Conservation (phyloP, 2,797 vertebrate species). For the Sebastes paucispinis region DNA sequence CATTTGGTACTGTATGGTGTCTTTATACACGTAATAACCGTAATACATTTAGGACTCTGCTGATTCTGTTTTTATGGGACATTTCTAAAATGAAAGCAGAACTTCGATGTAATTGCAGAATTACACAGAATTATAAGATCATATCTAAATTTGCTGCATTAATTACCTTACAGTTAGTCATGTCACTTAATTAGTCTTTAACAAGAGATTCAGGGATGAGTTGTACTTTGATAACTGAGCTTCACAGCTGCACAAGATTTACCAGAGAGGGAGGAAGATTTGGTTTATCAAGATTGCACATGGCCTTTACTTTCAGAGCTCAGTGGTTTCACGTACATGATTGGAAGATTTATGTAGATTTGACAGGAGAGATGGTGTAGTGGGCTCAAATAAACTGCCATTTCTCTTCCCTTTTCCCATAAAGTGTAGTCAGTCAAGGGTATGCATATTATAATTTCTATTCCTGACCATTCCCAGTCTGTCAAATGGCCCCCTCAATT, state of each 20-base stretch:
- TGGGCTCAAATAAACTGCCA: slow-evolving; percentile 7
- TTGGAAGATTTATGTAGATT: background rate
- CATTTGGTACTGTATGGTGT: background rate
- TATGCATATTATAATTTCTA: slow-evolving; percentile 6
- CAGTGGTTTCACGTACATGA: background rate
- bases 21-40: too few relatives aligned
- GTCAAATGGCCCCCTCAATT: background rate
- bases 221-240: background rate
- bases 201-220: background rate
- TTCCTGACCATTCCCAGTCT: background rate
- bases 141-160: background rate
- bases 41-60: background rate
- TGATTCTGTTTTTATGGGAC: background rate
- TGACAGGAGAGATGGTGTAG: background rate
- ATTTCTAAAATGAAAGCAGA: background rate
- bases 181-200: background rate
- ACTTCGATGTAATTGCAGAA: background rate
- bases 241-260: background rate
- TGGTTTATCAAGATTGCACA: background rate
- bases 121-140: background rate
- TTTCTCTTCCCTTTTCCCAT: background rate
- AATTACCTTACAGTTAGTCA: background rate
- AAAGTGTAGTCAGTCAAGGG: background rate
- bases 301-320: background rate
- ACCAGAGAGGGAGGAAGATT: background rate